Base-by-base conservation (phyloP, 2,888 invertebrate genomes). In the Dichetophora obliterata region DNA sequence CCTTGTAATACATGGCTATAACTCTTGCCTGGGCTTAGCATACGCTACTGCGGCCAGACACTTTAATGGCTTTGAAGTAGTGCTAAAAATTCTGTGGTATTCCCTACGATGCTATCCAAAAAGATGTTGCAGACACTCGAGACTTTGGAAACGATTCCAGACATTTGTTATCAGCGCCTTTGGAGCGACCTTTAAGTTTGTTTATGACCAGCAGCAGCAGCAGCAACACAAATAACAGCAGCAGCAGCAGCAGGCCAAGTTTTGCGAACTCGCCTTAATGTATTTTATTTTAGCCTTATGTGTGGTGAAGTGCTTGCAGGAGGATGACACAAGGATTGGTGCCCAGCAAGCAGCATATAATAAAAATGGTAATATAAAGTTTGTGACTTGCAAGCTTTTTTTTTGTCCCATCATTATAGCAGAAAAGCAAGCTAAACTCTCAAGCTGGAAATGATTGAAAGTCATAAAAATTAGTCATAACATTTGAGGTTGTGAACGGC, bases 11-110 rank as follows among this genome's bases (percentile, higher is more conserved):
- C 50, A 27, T 68, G 22, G 72, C 72, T 27, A 73, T 70, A 63
- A 73, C 50, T 73, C 63, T 70, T 57, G 11, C n/a, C n/a, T 11
- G 73, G 5, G 65, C 73, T 65, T 73, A 73, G 65, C 73, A 63
- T 73, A 73, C 65, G 73, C 27, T 34, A 19, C 48, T 73, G 63
- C 65, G 73, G 50, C 73, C 65, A 73, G 73, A 73, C 73, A 34
- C 52, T 65, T 31, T 73, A 73, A 73, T 65, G 73, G 65, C 65
- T 14, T n/a, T 63, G 63, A 27, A 63, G 31, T 31, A 31, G 31
- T 43, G 43, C 43, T 43, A 43, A 43, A 43, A 43, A 43, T 43
- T 43, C 43, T 43, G 43, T 43, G 43, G 43, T 43, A 14, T 14
- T 43, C 24, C 14, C 27, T 59, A 27, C 24, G 11, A 59, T 59